Base-by-base conservation (phyloP, 2,797 vertebrate species). In the Acipenser transmontanus region DNA sequence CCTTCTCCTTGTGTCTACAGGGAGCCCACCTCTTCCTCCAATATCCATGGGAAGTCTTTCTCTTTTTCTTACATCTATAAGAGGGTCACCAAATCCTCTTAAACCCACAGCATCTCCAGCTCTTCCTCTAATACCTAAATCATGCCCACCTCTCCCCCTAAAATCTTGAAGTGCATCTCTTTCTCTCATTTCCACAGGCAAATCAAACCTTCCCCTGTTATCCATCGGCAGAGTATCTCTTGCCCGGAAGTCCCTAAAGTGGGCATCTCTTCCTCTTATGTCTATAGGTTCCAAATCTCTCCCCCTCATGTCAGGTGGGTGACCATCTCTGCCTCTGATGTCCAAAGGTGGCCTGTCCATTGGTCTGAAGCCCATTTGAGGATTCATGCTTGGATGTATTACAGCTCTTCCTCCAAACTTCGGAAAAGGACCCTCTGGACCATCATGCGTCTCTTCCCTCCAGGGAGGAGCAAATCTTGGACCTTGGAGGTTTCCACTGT, bases 371-470 rank as follows among this genome's bases (percentile, higher is more conserved):
- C 88, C 91, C 92, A 94, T 93, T 79, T 85, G 87, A 80, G 85
- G 79, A 75, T 82, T 34, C 34, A 34, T 34, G 34, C 4, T 80
- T 73, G 80, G 78, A 84, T 92, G 92, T 89, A 95, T 93, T 70
- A 91, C 93, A 85, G 94, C 94, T 89, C 94, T 93, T 78, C 92
- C 91, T 90, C 93, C 91, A 80, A 86, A 96, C 83, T 93, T 93
- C 85, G 92, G 92, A 90, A 90, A 90, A 80, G 91, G 90, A 81
- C 91, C 92, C 88, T 95, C 92, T 92, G 92, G 89, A 85, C 90
- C 91, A 76, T 93, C 90, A 93, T 93, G 95, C 89, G 94, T 95
- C 76, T 95, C 93, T 87, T 87, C 89, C 87, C 89, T 90, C 88
- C 88, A 90, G 85, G 84, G 85, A 82, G 87, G 87, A 90, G 88